phyloP scores from a whole-genome alignment of 2,888 invertebrate species.

The Erebia epiphron region DNA sequence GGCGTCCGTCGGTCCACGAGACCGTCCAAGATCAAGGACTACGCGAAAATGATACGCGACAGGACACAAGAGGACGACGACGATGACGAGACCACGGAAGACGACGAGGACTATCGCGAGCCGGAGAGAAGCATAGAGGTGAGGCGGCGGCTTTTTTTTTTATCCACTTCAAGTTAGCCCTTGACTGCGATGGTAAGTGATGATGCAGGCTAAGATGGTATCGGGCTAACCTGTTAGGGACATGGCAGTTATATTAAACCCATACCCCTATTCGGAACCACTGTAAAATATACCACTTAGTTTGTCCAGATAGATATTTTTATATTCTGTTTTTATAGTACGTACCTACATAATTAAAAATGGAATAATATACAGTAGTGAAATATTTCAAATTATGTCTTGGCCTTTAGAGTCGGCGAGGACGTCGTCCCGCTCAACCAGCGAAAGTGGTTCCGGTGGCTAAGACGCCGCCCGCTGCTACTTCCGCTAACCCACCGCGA shows the following conservation, averaged over 20 bases:
- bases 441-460: not conserved
- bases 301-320: no score
- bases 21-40: slow-evolving; percentile 79
- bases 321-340: no score
- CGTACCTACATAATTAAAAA: no score
- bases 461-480: slow-evolving; percentile 17
- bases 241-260: no score
- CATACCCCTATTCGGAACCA: no score
- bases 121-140: slow-evolving; percentile 35
- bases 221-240: no score
- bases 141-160: not conserved
- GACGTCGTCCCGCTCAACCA: slow-evolving; percentile 11
- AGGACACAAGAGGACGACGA: slow-evolving; percentile 50
- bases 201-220: no score
- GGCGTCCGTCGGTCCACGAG: slow-evolving; percentile 75
- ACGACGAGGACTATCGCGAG: slow-evolving; percentile 43
- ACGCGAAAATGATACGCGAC: slow-evolving; percentile 81
- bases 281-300: no score
- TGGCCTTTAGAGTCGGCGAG: slow-evolving; percentile 10
- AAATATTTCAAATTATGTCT: no score
- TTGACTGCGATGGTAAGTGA: no score
- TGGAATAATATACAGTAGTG: no score
- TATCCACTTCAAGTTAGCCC: no score
- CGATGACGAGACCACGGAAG: slow-evolving; percentile 45
- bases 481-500: slow-evolving; percentile 41